Base-by-base conservation (phyloP, 1,140 invertebrate genomes). In the Calliphora vicina region DNA sequence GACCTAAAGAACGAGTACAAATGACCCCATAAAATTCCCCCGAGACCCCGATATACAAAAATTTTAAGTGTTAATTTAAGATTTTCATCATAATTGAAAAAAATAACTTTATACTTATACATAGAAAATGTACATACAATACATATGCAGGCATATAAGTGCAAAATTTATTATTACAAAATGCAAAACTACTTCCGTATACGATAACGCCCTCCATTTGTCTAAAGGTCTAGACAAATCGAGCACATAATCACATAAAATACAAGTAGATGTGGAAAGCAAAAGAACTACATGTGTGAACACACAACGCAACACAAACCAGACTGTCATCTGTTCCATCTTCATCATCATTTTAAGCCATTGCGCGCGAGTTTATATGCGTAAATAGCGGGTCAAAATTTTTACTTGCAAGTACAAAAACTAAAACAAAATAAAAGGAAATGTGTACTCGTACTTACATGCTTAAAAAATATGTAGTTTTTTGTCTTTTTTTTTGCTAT, bases 161-260 rank as follows among this genome's bases (percentile, higher is more conserved):
- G 35, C 35, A 35, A 35, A 35, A 35, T 35, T 8, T 8, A 35
- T 50, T 50, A 50, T n/a, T n/a, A 78, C 15, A 78, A 10, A 78
- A 43, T 26, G 25, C 74, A 43, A 35, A 78, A 78, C 13, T 43
- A 43, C 35, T 78, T 78, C 74, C 74, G 74, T 43, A 43, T 78
- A 43, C 35, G 74, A 78, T 23, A 76, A 78, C 74, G 42, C 74
- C 74, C 74, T 35, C 74, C 74, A 23, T 43, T 74, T 74, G 72
- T 74, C 72, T 35, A 20, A 74, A 35, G 26, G 72, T 74, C 72
- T 78, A 78, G 29, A 78, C 74, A 43, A 78, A 43, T 78, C 23
- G 74, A 78, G 45, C 45, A 50, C 17, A 50, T 50, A n/a, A 50
- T 50, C 45, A n/a, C 45, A 50, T 50, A 13, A n/a, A 50, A 3